Conservation (phyloP, 1,140 invertebrate genomes). For the Anadara kagoshimensis region DNA sequence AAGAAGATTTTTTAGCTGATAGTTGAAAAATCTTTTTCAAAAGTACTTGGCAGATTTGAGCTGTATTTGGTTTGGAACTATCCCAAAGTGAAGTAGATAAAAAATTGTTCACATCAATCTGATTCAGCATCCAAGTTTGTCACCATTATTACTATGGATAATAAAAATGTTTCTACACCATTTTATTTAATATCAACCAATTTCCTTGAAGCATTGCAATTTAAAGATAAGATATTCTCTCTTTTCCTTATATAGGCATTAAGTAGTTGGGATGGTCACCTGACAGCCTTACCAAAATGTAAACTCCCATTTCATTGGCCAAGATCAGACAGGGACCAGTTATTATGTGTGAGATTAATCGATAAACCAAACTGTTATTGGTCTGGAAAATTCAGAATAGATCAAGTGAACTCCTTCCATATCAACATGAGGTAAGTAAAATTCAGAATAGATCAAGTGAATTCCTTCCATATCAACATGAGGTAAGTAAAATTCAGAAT, state of each 20-base stretch:
- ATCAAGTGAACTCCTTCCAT: slow-evolving; percentile 90
- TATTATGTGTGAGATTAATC: slow-evolving; percentile 88
- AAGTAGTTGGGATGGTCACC: slow-evolving; percentile 53
- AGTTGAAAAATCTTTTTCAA: too few species aligned
- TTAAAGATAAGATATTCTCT: too few species aligned
- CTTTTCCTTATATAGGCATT: slow-evolving; percentile 25
- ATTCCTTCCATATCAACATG: slow-evolving; percentile 93
- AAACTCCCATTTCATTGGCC: slow-evolving; percentile 97
- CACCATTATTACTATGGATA: too few species aligned
- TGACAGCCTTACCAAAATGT: slow-evolving; percentile 88
- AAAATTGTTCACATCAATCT: too few species aligned
- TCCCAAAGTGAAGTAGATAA: too few species aligned
- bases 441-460: slow-evolving; percentile 79
- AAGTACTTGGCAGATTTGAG: too few species aligned
- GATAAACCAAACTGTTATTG: slow-evolving; percentile 81
- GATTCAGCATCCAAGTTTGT: too few species aligned
- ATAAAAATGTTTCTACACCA: too few species aligned
- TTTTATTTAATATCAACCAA: too few species aligned
- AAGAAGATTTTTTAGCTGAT: too few species aligned
- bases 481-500: slow-evolving; percentile 76
- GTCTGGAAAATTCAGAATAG: slow-evolving; percentile 96
- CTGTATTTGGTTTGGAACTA: too few species aligned
- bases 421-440: slow-evolving; percentile 85
- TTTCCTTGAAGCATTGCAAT: too few species aligned
- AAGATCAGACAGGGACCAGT: slow-evolving; percentile 88